Base-by-base conservation (phyloP, 2,888 invertebrate species). In the Ellobium chinense region DNA sequence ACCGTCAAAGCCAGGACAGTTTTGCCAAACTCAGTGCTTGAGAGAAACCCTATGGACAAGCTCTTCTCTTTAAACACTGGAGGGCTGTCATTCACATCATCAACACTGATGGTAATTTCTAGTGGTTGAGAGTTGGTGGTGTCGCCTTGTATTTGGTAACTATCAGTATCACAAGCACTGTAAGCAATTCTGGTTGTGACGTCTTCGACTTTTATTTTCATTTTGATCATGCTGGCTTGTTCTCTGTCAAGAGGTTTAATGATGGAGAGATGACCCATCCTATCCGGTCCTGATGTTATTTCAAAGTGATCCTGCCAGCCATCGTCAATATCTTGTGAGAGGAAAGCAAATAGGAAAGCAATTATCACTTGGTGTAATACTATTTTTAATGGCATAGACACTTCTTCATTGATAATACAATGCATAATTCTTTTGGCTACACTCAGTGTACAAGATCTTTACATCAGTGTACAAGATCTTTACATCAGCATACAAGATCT, bases 51-150 rank as follows among this genome's bases (percentile, higher is more conserved):
- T 1, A 31, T 34, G 27, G 69, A 58, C 0, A 78, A 34, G 5
- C 24, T 18, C n/a, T 46, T 63, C 5, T 27, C 39, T 34, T 58
- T 56, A 65, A 83, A 83, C 18, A 72, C 70, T 7, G 83, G 83
- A 14, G 83, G 81, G 68, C 72, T 83, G 68, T 83, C 83, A 46
- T 83, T 77, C 56, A 78, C 36, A 46, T 83, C 83, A 0, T 27
- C 56, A 60, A 83, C 78, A 18, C 36, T 65, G 3, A 83, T 24
- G 27, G 46, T 27, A 3, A 83, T 68, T 24, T 36, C 34, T 27
- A 72, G 9, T 2, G 63, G 34, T 9, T 21, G 36, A 68, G 78
- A 62, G 5, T n/a, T 31, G 4, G 4, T 56, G 31, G 2, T 34
- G 21, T 46, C 54, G 18, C 4, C 21, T 21, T 31, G 14, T 18